These are phyloP conservation scores for Hartigia nigra DNA, from an alignment of 2,888 invertebrate genomes.

Conservation along the genomic window DNA sequence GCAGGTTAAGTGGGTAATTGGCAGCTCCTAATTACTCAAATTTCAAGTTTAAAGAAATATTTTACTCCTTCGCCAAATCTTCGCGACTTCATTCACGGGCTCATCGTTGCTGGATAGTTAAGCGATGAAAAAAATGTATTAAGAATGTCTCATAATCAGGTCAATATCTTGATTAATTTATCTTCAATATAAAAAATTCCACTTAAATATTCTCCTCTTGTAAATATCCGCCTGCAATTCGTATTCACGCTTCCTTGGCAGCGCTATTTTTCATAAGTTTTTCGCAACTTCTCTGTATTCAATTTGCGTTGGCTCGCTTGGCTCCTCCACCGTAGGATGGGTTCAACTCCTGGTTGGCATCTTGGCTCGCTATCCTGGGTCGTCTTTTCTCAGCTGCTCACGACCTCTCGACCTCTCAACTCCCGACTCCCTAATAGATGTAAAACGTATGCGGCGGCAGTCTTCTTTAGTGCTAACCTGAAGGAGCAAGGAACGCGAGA, in stretches of 20 bases:
- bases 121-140: not conserved
- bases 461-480: not conserved
- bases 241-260: conserved; percentile 47
- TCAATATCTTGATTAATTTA: not conserved
- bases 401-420: not conserved
- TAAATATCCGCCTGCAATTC: conserved; percentile 43
- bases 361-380: not conserved
- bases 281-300: conserved; percentile 48
- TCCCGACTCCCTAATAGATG: conserved; percentile 26
- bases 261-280: conserved; percentile 49
- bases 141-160: not conserved
- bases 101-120: not conserved
- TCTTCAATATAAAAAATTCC: not conserved
- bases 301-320: conserved; percentile 42
- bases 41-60: not conserved
- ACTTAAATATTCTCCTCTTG: conserved; percentile 34
- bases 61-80: not conserved
- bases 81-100: not conserved
- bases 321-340: conserved; percentile 5
- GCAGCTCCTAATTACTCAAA: not conserved
- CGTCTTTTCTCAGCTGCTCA: not conserved
- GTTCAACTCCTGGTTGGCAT: not conserved
- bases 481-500: not conserved
- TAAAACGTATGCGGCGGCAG: conserved; percentile 30
- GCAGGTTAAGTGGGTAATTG: not conserved